Evolutionary conservation across 2,797 vertebrate species (phyloP).

Genomic region (Ctenosaura bakeri): DNA sequence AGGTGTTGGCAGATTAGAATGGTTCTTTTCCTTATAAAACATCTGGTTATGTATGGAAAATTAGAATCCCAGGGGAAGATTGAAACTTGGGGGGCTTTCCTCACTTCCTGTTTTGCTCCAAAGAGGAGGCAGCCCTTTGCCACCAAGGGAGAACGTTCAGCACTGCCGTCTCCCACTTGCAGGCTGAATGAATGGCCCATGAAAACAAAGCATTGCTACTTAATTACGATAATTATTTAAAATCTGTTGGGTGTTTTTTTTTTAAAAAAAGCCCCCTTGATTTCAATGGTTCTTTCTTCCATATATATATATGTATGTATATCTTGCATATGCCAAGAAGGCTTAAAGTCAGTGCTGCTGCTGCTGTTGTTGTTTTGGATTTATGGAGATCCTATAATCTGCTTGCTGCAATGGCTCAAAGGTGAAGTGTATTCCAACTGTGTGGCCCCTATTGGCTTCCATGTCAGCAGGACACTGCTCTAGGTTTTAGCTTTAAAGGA

Average conservation of each 20-base stretch:
- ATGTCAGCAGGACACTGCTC: too few relatives aligned
- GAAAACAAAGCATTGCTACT: background rate
- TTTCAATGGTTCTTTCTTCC: background rate
- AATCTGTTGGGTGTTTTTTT: background rate
- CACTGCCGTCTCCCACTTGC: background rate
- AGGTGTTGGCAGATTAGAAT: background rate
- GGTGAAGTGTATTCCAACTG: background rate
- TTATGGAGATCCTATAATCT: background rate
- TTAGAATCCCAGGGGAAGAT: background rate
- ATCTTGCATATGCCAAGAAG: background rate
- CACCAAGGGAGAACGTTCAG: background rate
- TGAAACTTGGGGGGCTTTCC: background rate
- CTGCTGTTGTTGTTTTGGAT: background rate
- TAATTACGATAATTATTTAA: background rate
- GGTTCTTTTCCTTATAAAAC: background rate
- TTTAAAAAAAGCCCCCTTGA: background rate
- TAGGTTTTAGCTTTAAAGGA: too few relatives aligned
- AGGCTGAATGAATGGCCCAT: background rate
- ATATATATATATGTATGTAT: background rate
- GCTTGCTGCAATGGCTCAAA: background rate
- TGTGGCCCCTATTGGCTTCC: background rate
- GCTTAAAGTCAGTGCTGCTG: background rate
- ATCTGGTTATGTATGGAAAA: background rate
- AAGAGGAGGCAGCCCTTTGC: too few relatives aligned
- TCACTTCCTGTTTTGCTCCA: too few relatives aligned